Evolutionary conservation across 2,797 vertebrate genomes (phyloP), one percentile per base, ranked within the genome.

Genomic region (Austrolebias charrua): DNA sequence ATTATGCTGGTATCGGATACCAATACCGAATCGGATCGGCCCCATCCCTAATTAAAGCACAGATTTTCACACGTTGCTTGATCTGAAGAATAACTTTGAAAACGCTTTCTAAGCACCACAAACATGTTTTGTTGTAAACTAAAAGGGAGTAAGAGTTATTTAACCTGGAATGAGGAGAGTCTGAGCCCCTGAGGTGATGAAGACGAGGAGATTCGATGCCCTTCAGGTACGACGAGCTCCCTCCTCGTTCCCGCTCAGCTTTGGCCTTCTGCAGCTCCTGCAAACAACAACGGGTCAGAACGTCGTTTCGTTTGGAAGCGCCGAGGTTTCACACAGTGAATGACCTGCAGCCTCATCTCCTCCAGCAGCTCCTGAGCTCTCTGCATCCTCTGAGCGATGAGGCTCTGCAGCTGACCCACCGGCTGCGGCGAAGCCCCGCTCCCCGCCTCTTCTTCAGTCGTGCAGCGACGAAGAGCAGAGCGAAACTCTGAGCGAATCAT

Each of bases 321-420:
- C 1, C 13, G 19, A 55, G 24, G 4, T 40, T 49, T 43, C 33
- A 46, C 11, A n/a, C 9, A 48, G 24, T 42, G 42, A 24, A 52
- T 1, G 5, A 94, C 93, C 56, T 95, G 94, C 56, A 95, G 93
- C 0, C 95, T 94, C 84, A 95, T 95, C 83, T 97, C 95, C 0
- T 94, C 92, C 86, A 98, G 92, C 74, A 98, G 92, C 89, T 97
- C 96, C 91, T 96, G 96, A 71, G 97, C 97, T 91, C 95, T 91
- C 85, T 96, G 95, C 91, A 99, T 94, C 89, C 95, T 94, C 90
- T 95, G 92, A 31, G 93, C 94, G 31, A 99, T 96, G 61, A 98
- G 92, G 84, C 96, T 95, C 86, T 97, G 96, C 76, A 98, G 91
- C 79, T 92, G 92, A 38, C 91, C 92, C 1, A 95, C 92, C 33